phyloP scores from a whole-genome alignment of 1,140 invertebrate genomes.

The Metaphire vulgaris region DNA sequence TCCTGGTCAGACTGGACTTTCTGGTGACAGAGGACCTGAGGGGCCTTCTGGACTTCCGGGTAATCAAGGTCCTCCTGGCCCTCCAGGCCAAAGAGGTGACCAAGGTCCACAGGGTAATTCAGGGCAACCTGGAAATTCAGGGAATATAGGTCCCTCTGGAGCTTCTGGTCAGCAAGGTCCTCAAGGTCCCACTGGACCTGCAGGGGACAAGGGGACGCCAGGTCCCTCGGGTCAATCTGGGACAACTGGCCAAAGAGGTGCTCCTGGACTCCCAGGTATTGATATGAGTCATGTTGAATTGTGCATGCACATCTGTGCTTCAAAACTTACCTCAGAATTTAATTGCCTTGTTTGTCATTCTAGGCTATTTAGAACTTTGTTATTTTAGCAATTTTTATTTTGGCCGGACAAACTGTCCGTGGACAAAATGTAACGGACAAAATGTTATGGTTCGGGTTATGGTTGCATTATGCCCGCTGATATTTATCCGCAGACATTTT shows the following conservation, averaged over 20 bases:
- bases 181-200: not conserved
- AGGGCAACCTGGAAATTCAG: constrained; percentile 28
- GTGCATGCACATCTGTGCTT: no score
- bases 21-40: constrained; percentile 56
- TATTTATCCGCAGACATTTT: no score
- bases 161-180: not conserved
- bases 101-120: constrained; percentile 1
- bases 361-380: not conserved
- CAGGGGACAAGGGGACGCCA: constrained; percentile 48
- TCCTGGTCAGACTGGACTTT: constrained; percentile 33
- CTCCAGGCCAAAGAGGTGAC: not conserved
- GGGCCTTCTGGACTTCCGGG: constrained; percentile 52
- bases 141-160: constrained; percentile 21
- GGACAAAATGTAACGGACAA: no score
- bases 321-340: no score
- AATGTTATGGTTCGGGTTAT: no score
- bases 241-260: not conserved
- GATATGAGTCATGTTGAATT: no score
- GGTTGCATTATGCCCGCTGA: no score
- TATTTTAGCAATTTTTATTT: no score
- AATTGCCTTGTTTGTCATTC: not conserved
- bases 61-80: constrained; percentile 11
- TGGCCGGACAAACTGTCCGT: no score
- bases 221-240: constrained; percentile 68
- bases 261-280: constrained; percentile 3